Evolutionary conservation across 2,888 invertebrate species (phyloP).

Genomic region (Eupithecia subumbrata): DNA sequence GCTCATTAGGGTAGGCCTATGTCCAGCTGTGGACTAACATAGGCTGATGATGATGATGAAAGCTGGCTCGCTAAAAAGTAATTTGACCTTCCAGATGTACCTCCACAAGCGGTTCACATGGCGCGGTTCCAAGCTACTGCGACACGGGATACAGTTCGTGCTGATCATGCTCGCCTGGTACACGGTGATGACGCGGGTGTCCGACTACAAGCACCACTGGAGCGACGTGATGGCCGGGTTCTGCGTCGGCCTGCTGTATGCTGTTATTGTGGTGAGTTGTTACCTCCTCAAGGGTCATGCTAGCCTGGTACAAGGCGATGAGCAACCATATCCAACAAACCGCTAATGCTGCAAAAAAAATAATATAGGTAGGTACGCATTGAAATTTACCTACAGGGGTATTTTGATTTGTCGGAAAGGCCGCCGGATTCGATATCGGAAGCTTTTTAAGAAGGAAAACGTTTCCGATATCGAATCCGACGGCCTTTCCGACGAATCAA

Average conservation of each 20-base stretch:
- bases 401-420: no score
- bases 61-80: background rate
- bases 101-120: constrained; percentile 93
- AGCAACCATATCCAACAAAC: background rate
- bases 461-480: no score
- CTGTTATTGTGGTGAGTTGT: constrained; percentile 88
- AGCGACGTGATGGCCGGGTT: constrained; percentile 96
- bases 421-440: no score
- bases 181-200: constrained; percentile 95
- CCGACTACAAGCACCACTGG: constrained; percentile 99
- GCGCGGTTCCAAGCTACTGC: constrained; percentile 90
- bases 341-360: background rate
- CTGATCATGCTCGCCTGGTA: constrained; percentile 92
- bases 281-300: background rate
- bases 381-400: no score
- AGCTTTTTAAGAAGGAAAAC: no score
- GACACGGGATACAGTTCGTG: constrained; percentile 93
- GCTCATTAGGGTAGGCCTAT: no score
- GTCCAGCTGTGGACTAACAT: no score
- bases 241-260: constrained; percentile 86
- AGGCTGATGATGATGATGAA: no score
- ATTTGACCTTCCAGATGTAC: constrained; percentile 87
- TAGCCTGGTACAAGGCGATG: background rate
- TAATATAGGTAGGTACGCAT: background rate
- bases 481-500: no score